Evolutionary conservation across 1,140 invertebrate genomes (phyloP).

Genomic region (Drosophila virilis): DNA sequence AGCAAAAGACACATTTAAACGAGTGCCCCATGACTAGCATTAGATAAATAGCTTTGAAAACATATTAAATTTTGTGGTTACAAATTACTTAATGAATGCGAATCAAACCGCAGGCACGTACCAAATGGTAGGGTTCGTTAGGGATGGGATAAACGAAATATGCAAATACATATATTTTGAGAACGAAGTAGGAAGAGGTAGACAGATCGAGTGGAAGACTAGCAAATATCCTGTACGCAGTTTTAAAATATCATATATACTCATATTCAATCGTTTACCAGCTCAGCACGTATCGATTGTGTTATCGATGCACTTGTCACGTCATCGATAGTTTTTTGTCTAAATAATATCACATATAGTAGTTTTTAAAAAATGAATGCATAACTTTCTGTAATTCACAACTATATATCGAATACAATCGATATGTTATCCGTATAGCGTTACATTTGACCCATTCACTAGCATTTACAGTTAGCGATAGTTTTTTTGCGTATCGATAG

Average conservation of each 20-base stretch:
- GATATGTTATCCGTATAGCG: too few species aligned
- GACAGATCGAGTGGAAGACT: not conserved
- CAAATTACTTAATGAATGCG: conserved; percentile 79
- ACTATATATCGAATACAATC: too few species aligned
- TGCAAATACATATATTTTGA: conserved; percentile 46
- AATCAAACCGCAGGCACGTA: conserved; percentile 42
- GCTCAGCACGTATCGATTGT: too few species aligned
- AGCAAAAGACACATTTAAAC: conserved; percentile 11
- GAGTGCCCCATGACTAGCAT: conserved; percentile 50
- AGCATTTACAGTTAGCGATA: too few species aligned
- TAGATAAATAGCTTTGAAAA: conserved; percentile 73
- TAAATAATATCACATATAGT: too few species aligned
- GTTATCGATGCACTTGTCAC: not conserved
- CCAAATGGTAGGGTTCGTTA: not conserved
- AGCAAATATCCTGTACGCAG: not conserved
- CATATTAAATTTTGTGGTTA: conserved; percentile 79
- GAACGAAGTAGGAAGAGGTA: not conserved
- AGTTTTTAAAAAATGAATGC: too few species aligned
- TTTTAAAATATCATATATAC: too few species aligned
- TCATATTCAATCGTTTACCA: too few species aligned
- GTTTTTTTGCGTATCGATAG: too few species aligned
- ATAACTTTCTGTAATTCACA: too few species aligned
- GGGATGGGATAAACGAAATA: conserved; percentile 30
- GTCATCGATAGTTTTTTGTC: too few species aligned
- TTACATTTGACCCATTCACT: too few species aligned